Evolutionary conservation across 2,113 vertebrate species (phyloP).

Genomic region (Sterna hirundo): DNA sequence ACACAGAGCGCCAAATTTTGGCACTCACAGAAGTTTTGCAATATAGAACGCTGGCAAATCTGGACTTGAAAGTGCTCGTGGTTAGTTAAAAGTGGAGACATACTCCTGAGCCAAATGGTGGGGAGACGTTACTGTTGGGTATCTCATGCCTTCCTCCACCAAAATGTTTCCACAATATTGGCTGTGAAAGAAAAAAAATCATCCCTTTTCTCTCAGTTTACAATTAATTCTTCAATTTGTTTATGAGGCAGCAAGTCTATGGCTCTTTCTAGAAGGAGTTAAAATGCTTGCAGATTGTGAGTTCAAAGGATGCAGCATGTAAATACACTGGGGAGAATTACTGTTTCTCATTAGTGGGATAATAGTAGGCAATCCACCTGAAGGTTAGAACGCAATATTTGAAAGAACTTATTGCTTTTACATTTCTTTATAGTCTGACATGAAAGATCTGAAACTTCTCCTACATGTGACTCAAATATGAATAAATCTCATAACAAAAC

Average conservation of each 20-base stretch:
- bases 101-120: neutral
- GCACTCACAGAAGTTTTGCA: neutral
- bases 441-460: conserved; percentile 19
- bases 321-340: neutral
- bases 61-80: neutral
- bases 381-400: conserved; percentile 27
- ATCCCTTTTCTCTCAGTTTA: neutral
- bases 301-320: conserved; percentile 17
- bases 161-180: neutral
- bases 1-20: neutral
- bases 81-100: neutral
- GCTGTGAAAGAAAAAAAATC: neutral
- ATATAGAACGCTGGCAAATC: neutral
- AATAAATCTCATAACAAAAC: conserved; percentile 21
- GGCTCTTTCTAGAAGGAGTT: neutral
- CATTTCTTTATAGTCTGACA: conserved; percentile 21
- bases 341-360: neutral
- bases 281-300: neutral
- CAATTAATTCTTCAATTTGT: neutral
- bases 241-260: neutral
- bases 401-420: conserved; percentile 26
- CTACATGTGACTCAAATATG: neutral
- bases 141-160: neutral
- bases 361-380: conserved; percentile 9
- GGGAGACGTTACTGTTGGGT: neutral